Conservation (phyloP, 2,888 invertebrate species). For the Callyntrura sp. region DNA sequence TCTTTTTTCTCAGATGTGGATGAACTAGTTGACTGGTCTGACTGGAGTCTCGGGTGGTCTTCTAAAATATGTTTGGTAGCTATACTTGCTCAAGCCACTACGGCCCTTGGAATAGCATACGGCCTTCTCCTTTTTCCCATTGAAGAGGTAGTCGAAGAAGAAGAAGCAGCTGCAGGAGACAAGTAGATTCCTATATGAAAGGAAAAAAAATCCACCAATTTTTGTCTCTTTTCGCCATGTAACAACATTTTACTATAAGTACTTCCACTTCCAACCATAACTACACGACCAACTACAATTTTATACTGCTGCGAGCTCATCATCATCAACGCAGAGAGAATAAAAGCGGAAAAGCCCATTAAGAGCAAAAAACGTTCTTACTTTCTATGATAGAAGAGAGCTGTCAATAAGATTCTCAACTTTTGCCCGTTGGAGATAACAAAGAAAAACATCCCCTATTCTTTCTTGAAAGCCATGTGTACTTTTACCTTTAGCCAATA, state of each 20-base stretch:
- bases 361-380: slow-evolving; percentile 47
- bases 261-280: slow-evolving; percentile 37
- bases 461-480: slow-evolving; percentile 2
- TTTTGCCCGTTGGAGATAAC: slow-evolving; percentile 60
- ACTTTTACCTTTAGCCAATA: slow-evolving; percentile 55
- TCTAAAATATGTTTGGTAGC: slow-evolving; percentile 73
- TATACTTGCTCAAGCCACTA: slow-evolving; percentile 65
- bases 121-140: slow-evolving; percentile 80
- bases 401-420: slow-evolving; percentile 76
- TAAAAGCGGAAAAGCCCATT: slow-evolving; percentile 53
- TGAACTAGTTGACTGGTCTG: slow-evolving; percentile 53
- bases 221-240: slow-evolving; percentile 49
- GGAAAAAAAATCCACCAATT: slow-evolving; percentile 5
- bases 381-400: slow-evolving; percentile 56
- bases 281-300: slow-evolving; percentile 19
- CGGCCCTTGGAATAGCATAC: slow-evolving; percentile 73
- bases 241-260: slow-evolving; percentile 46
- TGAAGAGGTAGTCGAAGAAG: slow-evolving; percentile 74
- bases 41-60: slow-evolving; percentile 81
- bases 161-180: slow-evolving; percentile 73
- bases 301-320: slow-evolving; percentile 50
- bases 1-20: slow-evolving; percentile 32
- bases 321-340: slow-evolving; percentile 44
- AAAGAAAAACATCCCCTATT: slow-evolving; percentile 63
- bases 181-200: slow-evolving; percentile 59